Conservation (phyloP, 2,888 invertebrate genomes). For the Ariolimax columbianus region DNA sequence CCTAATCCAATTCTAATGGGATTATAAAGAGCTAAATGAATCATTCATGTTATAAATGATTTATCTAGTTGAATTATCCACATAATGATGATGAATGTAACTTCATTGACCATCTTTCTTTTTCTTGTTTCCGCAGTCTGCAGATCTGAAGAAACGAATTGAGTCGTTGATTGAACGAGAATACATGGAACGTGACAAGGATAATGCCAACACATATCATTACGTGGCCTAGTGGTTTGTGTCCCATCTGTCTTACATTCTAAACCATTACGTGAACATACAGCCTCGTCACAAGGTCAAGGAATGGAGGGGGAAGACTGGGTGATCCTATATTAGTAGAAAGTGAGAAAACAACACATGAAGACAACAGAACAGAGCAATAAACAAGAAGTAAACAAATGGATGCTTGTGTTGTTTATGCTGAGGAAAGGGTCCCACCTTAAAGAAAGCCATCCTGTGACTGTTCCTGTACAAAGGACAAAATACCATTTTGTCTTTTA, state of each 20-base stretch:
- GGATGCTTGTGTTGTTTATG: neutral
- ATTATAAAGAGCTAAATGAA: too few relatives aligned
- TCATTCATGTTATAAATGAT: too few relatives aligned
- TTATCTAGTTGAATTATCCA: too few relatives aligned
- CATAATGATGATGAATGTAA: too few relatives aligned
- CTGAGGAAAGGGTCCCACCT: neutral
- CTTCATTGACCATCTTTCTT: neutral
- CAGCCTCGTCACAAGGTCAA: neutral
- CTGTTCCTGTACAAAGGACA: neutral
- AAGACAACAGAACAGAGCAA: neutral
- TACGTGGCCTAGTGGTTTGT: slow-evolving; percentile 93
- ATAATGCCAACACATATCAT: slow-evolving; percentile 98
- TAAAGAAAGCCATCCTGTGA: neutral
- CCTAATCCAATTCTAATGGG: too few relatives aligned
- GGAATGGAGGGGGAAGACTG: neutral
- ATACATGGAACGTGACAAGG: slow-evolving; percentile 99
- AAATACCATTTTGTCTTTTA: too few relatives aligned
- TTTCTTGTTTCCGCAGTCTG: slow-evolving; percentile 85
- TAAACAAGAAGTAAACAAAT: neutral
- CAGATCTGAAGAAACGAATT: slow-evolving; percentile 98
- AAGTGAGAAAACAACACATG: neutral
- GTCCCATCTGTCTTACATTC: neutral
- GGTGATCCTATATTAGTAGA: neutral
- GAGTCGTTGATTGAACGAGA: slow-evolving; percentile 99
- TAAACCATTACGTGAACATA: neutral